phyloP scores from a whole-genome alignment of 2,797 vertebrate genomes.

The Micromesistius poutassou region DNA sequence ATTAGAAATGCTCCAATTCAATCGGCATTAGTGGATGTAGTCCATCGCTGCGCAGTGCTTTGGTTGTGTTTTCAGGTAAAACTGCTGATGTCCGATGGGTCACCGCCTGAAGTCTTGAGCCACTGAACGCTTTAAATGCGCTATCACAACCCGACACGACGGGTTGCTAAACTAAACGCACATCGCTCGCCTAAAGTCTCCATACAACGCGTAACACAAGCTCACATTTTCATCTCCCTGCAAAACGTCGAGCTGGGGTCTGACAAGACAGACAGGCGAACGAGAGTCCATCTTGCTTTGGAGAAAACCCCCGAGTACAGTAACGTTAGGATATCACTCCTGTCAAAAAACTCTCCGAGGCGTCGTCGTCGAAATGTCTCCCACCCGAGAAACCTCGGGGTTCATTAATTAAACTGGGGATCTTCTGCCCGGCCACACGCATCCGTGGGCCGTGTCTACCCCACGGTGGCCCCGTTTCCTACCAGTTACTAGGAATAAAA shows the following conservation, averaged over 20 bases:
- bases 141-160: conserved; percentile 24
- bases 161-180: conserved; percentile 10
- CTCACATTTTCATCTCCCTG: conserved; percentile 79
- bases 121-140: conserved; percentile 23
- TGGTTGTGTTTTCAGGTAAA: conserved; percentile 75
- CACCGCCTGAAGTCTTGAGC: conserved; percentile 37
- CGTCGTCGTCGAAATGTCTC: conserved; percentile 62
- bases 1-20: conserved; percentile 22
- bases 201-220: conserved; percentile 24
- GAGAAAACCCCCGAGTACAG: conserved; percentile 76
- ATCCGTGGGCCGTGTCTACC: conserved; percentile 48
- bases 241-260: conserved; percentile 89
- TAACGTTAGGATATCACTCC: conserved; percentile 71
- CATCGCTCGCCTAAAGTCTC: conserved; percentile 1
- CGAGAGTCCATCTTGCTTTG: conserved; percentile 98
- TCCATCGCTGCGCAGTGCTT: conserved; percentile 43
- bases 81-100: conserved; percentile 61
- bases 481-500: conserved; percentile 69
- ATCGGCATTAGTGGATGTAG: conserved; percentile 20
- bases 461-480: conserved; percentile 64
- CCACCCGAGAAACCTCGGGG: conserved; percentile 36
- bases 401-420: conserved; percentile 69
- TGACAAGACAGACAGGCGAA: conserved; percentile 86
- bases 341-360: conserved; percentile 74
- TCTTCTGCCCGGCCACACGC: conserved; percentile 56